A percentile compares a stretch with the other conserved stretches of the same genome.
Evolutionary conservation across 2,113 vertebrate species (phyloP).

Genomic region (Dissostichus mawsoni): DNA sequence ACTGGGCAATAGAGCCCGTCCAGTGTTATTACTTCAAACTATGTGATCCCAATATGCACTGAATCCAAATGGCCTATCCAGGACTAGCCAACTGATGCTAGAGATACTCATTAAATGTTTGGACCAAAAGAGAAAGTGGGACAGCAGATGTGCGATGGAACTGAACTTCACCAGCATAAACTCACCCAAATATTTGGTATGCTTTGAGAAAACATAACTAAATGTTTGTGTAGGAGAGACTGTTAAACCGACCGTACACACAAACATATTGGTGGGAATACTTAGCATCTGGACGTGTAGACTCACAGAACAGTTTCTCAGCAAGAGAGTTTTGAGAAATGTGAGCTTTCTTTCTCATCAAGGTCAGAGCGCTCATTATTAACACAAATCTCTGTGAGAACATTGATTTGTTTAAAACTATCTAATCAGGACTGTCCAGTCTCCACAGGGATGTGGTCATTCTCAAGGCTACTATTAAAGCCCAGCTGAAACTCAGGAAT

Average conservation of each 20-base stretch:
- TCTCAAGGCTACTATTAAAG: conserved; percentile 17
- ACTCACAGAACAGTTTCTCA: not conserved
- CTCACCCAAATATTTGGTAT: conserved; percentile 55
- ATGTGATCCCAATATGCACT: not conserved
- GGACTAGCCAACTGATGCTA: not conserved
- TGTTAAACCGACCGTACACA: conserved; percentile 13
- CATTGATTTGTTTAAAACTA: conserved; percentile 21
- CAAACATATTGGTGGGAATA: not conserved
- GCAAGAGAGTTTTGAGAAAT: not conserved
- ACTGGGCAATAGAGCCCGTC: not conserved
- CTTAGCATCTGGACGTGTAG: conserved; percentile 9
- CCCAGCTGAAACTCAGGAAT: not conserved
- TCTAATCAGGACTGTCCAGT: conserved; percentile 24
- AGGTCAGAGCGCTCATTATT: conserved; percentile 39
- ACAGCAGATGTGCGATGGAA: conserved; percentile 28
- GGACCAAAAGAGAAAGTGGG: not conserved
- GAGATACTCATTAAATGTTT: conserved; percentile 10
- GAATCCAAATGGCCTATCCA: not conserved
- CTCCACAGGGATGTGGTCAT: not conserved
- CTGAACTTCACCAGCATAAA: conserved; percentile 3
- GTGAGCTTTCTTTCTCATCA: conserved; percentile 8
- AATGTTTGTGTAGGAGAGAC: conserved; percentile 42
- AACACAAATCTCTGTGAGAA: conserved; percentile 23
- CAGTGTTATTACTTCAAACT: not conserved
- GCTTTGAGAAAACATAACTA: conserved; percentile 26